Base-by-base conservation (phyloP, 2,113 vertebrate species). In the Eurystomus gularis region DNA sequence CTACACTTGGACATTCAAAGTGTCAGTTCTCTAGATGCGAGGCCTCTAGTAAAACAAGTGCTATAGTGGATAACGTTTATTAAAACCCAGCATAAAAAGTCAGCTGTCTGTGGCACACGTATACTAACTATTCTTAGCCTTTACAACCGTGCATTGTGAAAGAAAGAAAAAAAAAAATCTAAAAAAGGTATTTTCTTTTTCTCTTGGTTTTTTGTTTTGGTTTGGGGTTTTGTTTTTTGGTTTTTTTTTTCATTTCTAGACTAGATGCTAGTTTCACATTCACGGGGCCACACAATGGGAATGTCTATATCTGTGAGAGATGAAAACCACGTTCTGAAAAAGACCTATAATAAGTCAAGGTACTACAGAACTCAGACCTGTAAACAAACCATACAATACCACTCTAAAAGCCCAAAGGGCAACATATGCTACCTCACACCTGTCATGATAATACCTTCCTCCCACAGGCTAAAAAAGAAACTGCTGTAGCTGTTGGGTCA, bases 371-470 rank as follows among this genome's bases (percentile, higher is more conserved):
- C 39, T 40, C 93, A 92, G 94, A 91, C 73, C 39, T 62, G 87
- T 96, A 94, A 97, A 97, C 96, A 97, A 88, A 92, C 88, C 92
- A 81, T 71, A 96, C 95, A 92, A 77, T 68, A 54, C 85, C 94
- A 87, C 5, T 60, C 92, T 78, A 90, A 96, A 94, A 86, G 82
- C 92, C 89, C 37, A 25, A 62, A 86, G 79, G 48, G 20, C 51
- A 92, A 35, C 95, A 96, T 95, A 88, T 96, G 96, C 95, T 90
- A 77, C 80, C 76, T 94, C 49, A 60, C 98, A 98, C 96, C 98
- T 98, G 97, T 94, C 91, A 40, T 17, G 83, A 91, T 90, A 93
- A 96, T 95, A 87, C 94, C 96, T 86, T 95, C 91, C 86, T 94
- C 96, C 96, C 81, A 80, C 16, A 49, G 96, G 97, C 96, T 94